phyloP scores from a whole-genome alignment of 2,888 invertebrate genomes.

The Agrotis ipsilon region DNA sequence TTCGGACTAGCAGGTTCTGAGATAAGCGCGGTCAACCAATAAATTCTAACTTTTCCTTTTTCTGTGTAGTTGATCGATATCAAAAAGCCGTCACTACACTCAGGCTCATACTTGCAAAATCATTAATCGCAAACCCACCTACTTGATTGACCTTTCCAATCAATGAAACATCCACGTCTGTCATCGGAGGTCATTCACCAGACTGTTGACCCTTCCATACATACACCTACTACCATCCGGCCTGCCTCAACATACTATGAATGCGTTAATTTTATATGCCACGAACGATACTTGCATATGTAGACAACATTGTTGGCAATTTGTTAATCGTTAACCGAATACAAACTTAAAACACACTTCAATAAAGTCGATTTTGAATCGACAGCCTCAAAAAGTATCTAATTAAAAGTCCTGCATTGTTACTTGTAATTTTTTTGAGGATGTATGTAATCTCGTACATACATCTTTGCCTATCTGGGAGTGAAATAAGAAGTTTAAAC shows the following conservation, averaged over 20 bases:
- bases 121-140: conserved; percentile 24
- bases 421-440: conserved; percentile 36
- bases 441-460: no score
- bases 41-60: no score
- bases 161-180: conserved; percentile 51
- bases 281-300: conserved; percentile 63
- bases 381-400: conserved; percentile 11
- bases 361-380: conserved; percentile 35
- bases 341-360: background rate
- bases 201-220: conserved; percentile 66
- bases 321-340: conserved; percentile 33
- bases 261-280: conserved; percentile 69
- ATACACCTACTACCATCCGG: conserved; percentile 70
- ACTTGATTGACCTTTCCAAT: conserved; percentile 59
- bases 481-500: conserved; percentile 43
- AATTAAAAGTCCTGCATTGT: conserved; percentile 51
- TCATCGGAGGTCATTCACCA: conserved; percentile 80
- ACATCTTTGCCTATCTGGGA: conserved; percentile 46
- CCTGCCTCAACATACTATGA: conserved; percentile 80
- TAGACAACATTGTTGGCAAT: conserved; percentile 50
- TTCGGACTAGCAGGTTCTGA: no score
- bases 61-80: no score
- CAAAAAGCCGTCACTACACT: background rate
- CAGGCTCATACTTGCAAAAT: conserved; percentile 33
- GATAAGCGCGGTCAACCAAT: no score